These are phyloP conservation scores for Australoheros facetus DNA, from an alignment of 2,797 vertebrate genomes.

Conservation along the genomic window DNA sequence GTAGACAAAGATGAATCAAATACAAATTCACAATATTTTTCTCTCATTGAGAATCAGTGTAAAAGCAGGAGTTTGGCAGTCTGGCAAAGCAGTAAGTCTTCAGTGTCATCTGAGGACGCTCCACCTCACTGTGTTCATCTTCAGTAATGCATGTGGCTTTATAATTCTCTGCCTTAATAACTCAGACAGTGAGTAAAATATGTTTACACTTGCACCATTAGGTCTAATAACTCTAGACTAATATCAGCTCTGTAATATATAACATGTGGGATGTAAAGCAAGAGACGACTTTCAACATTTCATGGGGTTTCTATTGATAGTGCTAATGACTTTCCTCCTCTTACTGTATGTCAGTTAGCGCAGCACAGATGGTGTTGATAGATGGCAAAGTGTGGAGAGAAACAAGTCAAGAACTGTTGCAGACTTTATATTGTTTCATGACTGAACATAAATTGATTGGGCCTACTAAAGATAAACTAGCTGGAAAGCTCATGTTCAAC, in stretches of 20 bases:
- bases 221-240: background rate
- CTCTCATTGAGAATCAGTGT: background rate
- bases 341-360: background rate
- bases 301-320: background rate
- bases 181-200: fast-evolving
- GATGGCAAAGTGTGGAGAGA: background rate
- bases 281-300: background rate
- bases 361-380: background rate
- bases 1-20: background rate
- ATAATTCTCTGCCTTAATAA: background rate
- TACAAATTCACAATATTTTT: background rate
- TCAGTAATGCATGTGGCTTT: fast-evolving
- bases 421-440: background rate
- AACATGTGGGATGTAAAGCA: too few species aligned
- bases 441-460: background rate
- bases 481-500: too few species aligned
- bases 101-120: background rate
- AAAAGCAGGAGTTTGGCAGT: background rate
- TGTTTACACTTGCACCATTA: background rate
- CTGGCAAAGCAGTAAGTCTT: background rate
- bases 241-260: background rate
- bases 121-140: background rate
- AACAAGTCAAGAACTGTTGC: background rate
- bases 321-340: background rate
- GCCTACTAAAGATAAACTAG: too few species aligned